Percentiles rank a stretch among this genome's conserved stretches.
Conservation (phyloP, 2,113 vertebrate species). For the Megaptera novaeangliae region DNA sequence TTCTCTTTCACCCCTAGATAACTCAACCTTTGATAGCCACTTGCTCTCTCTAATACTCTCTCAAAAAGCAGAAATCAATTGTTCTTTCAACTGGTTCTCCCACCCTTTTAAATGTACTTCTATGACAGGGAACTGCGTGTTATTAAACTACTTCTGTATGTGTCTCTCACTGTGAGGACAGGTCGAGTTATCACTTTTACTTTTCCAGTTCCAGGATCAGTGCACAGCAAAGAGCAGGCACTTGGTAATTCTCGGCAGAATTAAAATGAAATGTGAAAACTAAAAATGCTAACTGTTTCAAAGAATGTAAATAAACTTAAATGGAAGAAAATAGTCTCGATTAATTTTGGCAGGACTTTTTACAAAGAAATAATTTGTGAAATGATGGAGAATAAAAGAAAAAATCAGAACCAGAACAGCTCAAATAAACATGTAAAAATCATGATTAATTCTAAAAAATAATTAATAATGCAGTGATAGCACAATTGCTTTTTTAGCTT, state of each 20-base stretch:
- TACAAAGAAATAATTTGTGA: constrained; percentile 18
- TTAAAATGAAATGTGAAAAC: background rate
- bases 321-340: background rate
- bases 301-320: background rate
- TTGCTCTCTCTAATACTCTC: background rate
- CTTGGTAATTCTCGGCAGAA: background rate
- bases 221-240: background rate
- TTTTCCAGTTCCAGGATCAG: background rate
- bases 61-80: background rate
- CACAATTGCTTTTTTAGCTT: background rate
- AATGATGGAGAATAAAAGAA: background rate
- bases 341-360: background rate
- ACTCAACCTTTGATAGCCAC: background rate
- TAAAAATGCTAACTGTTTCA: background rate
- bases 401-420: background rate
- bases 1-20: background rate
- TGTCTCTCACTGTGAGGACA: background rate
- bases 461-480: background rate
- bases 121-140: background rate
- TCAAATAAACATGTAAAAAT: background rate
- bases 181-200: background rate
- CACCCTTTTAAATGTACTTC: background rate
- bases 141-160: background rate
- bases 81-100: background rate
- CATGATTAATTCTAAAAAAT: background rate